Percentiles rank a stretch among this genome's conserved stretches.
These are phyloP conservation scores for Lasioglossum oenotherae DNA, from an alignment of 2,888 invertebrate species.

Conservation along the genomic window DNA sequence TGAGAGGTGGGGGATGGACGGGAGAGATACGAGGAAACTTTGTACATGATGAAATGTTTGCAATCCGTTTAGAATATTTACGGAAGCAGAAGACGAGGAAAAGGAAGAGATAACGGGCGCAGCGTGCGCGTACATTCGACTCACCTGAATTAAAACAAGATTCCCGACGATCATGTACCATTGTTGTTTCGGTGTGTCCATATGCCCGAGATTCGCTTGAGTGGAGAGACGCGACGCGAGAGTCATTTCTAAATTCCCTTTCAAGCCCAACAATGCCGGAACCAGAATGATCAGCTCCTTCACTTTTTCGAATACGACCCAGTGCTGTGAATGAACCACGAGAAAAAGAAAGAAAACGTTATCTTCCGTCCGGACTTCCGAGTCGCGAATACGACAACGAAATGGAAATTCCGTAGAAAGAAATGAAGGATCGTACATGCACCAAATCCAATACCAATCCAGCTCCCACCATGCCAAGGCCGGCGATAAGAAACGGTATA, in stretches of 20 bases:
- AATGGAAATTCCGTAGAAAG: not conserved
- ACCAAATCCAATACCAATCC: slow-evolving; percentile 90
- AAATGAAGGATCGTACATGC: slow-evolving; percentile 85
- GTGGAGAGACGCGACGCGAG: slow-evolving; percentile 97
- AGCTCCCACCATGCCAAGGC: slow-evolving; percentile 92
- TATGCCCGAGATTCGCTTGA: slow-evolving; percentile 92
- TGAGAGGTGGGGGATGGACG: too few species aligned
- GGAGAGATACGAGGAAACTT: not conserved
- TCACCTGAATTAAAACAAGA: slow-evolving; percentile 90
- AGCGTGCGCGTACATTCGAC: slow-evolving; percentile 19
- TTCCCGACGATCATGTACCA: slow-evolving; percentile 90
- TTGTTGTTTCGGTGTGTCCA: slow-evolving; percentile 89
- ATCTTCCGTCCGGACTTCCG: not conserved
- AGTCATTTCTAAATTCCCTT: slow-evolving; percentile 99
- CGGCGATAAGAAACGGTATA: slow-evolving; percentile 90
- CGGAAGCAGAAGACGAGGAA: slow-evolving; percentile 6
- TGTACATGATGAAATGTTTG: not conserved
- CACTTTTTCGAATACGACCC: slow-evolving; percentile 89
- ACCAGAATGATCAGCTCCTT: slow-evolving; percentile 91
- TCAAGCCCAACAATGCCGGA: slow-evolving; percentile 92
- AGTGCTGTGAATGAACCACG: slow-evolving; percentile 86
- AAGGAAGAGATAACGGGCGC: not conserved
- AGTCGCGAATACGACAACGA: not conserved
- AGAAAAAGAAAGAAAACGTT: not conserved
- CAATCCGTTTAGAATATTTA: not conserved